These are phyloP conservation scores for Dermatemys mawii DNA, from an alignment of 2,113 vertebrate species.

Conservation along the genomic window DNA sequence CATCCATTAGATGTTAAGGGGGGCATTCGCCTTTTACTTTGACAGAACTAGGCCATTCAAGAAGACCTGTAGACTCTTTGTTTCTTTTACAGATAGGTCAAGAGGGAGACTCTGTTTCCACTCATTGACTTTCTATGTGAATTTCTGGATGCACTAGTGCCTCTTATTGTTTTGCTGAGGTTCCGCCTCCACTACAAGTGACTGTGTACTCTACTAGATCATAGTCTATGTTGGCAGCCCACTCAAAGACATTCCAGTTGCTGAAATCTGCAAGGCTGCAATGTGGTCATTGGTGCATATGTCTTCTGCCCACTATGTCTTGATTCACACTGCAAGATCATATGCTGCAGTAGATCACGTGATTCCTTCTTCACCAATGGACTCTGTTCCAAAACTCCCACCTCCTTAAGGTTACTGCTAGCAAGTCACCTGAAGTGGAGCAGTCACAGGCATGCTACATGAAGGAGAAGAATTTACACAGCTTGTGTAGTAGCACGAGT, in stretches of 20 bases:
- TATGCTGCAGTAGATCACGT: background rate
- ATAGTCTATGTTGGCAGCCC: background rate
- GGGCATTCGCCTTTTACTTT: background rate
- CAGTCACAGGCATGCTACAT: background rate
- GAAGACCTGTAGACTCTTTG: background rate
- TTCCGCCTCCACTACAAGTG: background rate
- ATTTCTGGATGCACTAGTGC: background rate
- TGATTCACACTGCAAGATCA: background rate
- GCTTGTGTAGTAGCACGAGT: background rate
- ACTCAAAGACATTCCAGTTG: background rate
- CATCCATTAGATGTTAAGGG: background rate
- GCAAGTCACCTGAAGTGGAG: background rate
- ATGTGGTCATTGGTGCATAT: background rate
- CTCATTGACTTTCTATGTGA: background rate
- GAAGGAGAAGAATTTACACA: background rate
- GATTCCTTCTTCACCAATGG: background rate
- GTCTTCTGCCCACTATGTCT: background rate
- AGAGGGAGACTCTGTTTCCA: background rate
- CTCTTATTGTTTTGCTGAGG: background rate
- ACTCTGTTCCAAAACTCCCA: background rate
- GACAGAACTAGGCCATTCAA: background rate
- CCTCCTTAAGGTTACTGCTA: background rate
- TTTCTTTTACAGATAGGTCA: background rate
- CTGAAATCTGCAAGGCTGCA: background rate
- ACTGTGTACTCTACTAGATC: background rate